Evolutionary conservation across 2,113 vertebrate species (phyloP).

Genomic region (Cheirogaleus medius): DNA sequence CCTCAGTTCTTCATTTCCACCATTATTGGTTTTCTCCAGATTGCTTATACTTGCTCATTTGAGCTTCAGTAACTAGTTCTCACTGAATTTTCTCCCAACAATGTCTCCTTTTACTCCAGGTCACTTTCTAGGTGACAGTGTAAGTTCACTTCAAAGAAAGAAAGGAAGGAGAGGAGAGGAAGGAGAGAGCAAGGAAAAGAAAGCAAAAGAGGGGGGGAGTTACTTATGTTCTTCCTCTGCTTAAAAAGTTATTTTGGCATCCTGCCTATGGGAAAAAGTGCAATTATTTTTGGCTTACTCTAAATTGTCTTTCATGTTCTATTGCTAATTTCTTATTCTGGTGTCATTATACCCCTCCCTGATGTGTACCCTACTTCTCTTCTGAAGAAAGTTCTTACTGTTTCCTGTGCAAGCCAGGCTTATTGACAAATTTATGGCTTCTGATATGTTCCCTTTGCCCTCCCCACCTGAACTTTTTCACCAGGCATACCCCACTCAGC

Average conservation of each 20-base stretch:
- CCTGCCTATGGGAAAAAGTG: background rate
- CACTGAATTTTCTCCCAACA: background rate
- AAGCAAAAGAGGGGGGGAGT: background rate
- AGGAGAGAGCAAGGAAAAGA: too few relatives aligned
- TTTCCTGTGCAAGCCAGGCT: background rate
- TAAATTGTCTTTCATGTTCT: background rate
- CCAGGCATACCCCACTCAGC: background rate
- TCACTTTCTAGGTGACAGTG: background rate
- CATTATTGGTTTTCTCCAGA: background rate
- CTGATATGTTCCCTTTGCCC: background rate
- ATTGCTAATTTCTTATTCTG: background rate
- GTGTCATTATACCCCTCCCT: background rate
- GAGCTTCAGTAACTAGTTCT: background rate
- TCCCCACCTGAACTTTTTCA: background rate
- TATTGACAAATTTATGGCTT: background rate
- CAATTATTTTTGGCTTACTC: background rate
- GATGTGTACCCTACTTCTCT: background rate
- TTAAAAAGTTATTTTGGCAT: background rate
- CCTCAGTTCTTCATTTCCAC: background rate
- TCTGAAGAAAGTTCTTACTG: background rate
- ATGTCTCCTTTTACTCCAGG: background rate
- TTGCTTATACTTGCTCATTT: background rate
- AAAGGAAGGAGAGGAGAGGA: background rate
- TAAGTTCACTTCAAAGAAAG: background rate
- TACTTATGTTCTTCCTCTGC: background rate